Conservation (phyloP, 2,113 vertebrate species). For the Pseudorasbora parva region DNA sequence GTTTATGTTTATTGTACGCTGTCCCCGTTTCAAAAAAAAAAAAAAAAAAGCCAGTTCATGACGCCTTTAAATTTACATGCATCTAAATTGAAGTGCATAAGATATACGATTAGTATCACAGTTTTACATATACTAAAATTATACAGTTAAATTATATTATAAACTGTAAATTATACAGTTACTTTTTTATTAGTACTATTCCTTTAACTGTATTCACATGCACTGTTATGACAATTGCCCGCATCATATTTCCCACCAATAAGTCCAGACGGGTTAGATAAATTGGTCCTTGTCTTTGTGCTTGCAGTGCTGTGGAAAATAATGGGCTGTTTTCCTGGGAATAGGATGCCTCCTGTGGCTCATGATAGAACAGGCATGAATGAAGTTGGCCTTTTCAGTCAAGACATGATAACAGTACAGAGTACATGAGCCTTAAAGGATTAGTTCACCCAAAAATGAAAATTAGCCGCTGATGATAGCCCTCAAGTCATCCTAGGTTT, state of each 20-base stretch:
- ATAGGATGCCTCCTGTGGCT: conserved; percentile 54
- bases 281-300: not conserved
- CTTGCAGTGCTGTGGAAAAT: not conserved
- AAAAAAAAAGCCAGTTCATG: too few relatives aligned
- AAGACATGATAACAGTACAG: not conserved
- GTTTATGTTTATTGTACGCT: too few relatives aligned
- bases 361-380: conserved; percentile 9
- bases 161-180: too few relatives aligned
- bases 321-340: conserved; percentile 37
- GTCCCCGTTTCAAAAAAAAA: too few relatives aligned
- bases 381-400: not conserved
- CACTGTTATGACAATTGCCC: not conserved
- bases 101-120: not conserved
- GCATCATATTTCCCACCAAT: not conserved
- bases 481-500: too few relatives aligned
- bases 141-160: not conserved
- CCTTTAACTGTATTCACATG: not conserved
- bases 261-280: not conserved
- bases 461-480: too few relatives aligned
- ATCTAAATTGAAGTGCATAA: not conserved
- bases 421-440: not conserved
- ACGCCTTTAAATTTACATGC: too few relatives aligned
- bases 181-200: not conserved
- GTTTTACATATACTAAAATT: not conserved
- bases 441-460: too few relatives aligned